Conservation (phyloP, 2,113 vertebrate genomes). For the Damaliscus lunatus region DNA sequence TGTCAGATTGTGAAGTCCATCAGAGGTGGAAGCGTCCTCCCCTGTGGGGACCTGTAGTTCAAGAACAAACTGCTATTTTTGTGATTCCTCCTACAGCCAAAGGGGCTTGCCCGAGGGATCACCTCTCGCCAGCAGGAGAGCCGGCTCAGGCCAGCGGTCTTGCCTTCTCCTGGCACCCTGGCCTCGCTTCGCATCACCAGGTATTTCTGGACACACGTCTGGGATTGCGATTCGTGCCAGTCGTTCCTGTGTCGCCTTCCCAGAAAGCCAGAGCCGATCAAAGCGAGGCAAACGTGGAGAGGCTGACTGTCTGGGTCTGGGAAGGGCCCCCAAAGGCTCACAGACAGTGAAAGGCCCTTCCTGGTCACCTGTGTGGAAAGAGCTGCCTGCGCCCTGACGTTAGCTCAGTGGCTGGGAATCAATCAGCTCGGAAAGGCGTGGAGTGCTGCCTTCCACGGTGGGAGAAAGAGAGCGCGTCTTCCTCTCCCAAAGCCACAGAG, state of each 20-base stretch:
- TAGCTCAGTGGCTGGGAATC: background rate
- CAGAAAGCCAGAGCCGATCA: background rate
- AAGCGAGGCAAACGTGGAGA: background rate
- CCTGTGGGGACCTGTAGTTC: background rate
- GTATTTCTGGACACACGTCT: fast-evolving
- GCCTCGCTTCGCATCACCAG: too few species aligned
- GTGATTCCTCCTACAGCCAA: background rate
- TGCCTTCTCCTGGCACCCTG: background rate
- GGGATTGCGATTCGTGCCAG: too few species aligned
- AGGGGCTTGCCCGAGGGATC: background rate
- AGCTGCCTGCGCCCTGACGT: background rate
- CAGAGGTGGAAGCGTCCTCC: background rate
- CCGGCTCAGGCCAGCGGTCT: fast-evolving
- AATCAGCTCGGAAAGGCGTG: background rate
- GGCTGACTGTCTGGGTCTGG: background rate
- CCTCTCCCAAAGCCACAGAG: background rate
- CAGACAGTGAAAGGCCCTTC: background rate
- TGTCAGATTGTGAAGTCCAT: background rate
- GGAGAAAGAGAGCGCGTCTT: background rate
- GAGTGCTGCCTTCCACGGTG: too few species aligned
- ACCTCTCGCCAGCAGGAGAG: background rate
- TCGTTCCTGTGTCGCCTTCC: background rate
- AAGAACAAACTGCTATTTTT: background rate
- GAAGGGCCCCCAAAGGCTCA: background rate
- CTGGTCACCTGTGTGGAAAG: fast-evolving